Conservation (phyloP, 2,797 vertebrate species). For the Lates japonicus region DNA sequence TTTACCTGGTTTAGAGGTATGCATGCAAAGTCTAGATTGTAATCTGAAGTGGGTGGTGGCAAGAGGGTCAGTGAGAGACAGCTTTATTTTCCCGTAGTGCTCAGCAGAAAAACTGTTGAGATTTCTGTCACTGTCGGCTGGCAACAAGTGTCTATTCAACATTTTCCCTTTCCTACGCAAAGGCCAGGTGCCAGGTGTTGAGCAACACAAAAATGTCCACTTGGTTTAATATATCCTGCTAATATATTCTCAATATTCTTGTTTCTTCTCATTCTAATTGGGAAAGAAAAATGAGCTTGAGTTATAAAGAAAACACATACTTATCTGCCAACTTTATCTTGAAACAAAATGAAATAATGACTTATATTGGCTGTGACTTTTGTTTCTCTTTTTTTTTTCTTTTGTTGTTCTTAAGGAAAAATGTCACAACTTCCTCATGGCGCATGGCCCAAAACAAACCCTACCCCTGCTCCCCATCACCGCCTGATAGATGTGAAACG, state of each 20-base stretch:
- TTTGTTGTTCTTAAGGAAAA: slow-evolving; percentile 31
- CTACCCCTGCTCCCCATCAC: slow-evolving; percentile 36
- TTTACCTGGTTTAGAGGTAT: slow-evolving; percentile 36
- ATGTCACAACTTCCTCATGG: slow-evolving; percentile 68
- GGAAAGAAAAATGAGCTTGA: neutral
- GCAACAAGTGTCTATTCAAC: slow-evolving; percentile 67
- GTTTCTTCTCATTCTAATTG: neutral
- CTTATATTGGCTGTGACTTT: neutral
- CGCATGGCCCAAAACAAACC: slow-evolving; percentile 43
- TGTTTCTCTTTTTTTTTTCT: neutral
- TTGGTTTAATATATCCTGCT: neutral
- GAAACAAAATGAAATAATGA: neutral
- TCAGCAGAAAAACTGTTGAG: slow-evolving; percentile 76
- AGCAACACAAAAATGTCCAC: slow-evolving; percentile 20
- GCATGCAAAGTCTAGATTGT: slow-evolving; percentile 50
- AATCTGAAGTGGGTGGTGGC: slow-evolving; percentile 56
- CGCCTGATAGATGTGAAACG: slow-evolving; percentile 67
- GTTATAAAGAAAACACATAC: neutral
- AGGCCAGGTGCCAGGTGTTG: slow-evolving; percentile 17
- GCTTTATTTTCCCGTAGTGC: slow-evolving; percentile 67
- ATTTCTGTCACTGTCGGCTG: slow-evolving; percentile 63
- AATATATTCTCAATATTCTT: neutral
- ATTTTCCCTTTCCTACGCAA: slow-evolving; percentile 52
- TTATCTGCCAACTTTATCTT: neutral
- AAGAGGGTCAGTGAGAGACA: slow-evolving; percentile 39